phyloP scores from a whole-genome alignment of 2,113 vertebrate genomes.

The Penelope pileata region DNA sequence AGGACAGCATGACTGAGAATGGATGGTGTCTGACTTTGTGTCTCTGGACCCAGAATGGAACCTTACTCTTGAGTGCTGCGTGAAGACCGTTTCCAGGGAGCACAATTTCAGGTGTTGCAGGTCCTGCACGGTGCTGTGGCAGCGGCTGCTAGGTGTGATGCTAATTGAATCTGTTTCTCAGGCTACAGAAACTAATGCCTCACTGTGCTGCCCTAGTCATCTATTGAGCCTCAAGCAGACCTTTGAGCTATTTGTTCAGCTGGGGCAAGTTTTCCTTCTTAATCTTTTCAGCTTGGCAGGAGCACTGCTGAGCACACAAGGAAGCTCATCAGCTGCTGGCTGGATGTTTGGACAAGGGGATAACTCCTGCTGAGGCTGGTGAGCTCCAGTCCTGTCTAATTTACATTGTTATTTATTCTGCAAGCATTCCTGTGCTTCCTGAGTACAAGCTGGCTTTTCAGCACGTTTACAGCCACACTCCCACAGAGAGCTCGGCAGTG shows the following conservation, averaged over 20 bases:
- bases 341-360: slow-evolving; percentile 68
- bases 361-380: slow-evolving; percentile 70
- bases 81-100: neutral
- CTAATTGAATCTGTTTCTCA: neutral
- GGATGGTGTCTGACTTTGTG: neutral
- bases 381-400: slow-evolving; percentile 64
- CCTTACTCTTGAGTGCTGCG: neutral
- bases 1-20: neutral
- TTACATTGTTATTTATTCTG: slow-evolving; percentile 68
- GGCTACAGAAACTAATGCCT: slow-evolving; percentile 32
- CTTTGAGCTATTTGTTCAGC: slow-evolving; percentile 66
- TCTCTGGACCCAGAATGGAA: neutral
- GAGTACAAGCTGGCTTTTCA: slow-evolving; percentile 63
- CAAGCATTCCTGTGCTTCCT: slow-evolving; percentile 63
- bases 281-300: slow-evolving; percentile 65
- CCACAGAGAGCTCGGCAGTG: slow-evolving; percentile 27
- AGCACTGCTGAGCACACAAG: slow-evolving; percentile 65
- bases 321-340: slow-evolving; percentile 66
- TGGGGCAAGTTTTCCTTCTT: slow-evolving; percentile 60
- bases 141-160: neutral
- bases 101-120: neutral
- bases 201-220: neutral
- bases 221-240: slow-evolving; percentile 8
- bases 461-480: slow-evolving; percentile 56
- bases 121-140: neutral